Evolutionary conservation across 2,888 invertebrate species (phyloP).

Genomic region (Brachyptera putata): DNA sequence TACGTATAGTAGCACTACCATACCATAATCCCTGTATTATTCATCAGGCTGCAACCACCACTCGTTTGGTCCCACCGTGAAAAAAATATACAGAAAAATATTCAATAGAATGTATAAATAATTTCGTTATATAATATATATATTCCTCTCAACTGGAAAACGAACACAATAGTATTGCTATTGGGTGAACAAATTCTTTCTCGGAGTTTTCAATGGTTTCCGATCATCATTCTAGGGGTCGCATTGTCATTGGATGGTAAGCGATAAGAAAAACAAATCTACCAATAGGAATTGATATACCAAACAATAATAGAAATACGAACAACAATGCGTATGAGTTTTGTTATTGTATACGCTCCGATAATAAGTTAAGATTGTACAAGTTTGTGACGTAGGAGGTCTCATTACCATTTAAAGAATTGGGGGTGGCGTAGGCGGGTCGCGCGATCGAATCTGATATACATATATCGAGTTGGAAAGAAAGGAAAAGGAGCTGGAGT

Average conservation of each 20-base stretch:
- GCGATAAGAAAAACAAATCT: constrained; percentile 5
- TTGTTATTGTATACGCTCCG: background rate
- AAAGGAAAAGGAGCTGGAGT: too few relatives aligned
- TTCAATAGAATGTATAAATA: constrained; percentile 18
- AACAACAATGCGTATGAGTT: background rate
- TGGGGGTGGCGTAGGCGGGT: background rate
- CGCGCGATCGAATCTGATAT: background rate
- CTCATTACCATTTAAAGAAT: background rate
- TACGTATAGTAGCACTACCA: too few relatives aligned
- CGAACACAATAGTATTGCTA: constrained; percentile 1
- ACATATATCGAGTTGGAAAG: background rate
- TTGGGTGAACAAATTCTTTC: constrained; percentile 15
- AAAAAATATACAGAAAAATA: constrained; percentile 1
- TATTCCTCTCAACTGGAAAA: constrained; percentile 4
- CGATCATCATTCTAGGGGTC: background rate
- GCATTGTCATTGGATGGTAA: background rate
- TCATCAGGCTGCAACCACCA: too few relatives aligned
- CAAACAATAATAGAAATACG: background rate
- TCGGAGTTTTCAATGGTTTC: background rate
- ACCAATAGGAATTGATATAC: background rate
- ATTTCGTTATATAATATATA: constrained; percentile 12
- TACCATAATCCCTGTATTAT: background rate
- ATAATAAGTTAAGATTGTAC: background rate
- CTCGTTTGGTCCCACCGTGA: too few relatives aligned
- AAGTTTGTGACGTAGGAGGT: background rate